Conservation (phyloP, 2,113 vertebrate genomes). For the Sylvicapra grimmia region DNA sequence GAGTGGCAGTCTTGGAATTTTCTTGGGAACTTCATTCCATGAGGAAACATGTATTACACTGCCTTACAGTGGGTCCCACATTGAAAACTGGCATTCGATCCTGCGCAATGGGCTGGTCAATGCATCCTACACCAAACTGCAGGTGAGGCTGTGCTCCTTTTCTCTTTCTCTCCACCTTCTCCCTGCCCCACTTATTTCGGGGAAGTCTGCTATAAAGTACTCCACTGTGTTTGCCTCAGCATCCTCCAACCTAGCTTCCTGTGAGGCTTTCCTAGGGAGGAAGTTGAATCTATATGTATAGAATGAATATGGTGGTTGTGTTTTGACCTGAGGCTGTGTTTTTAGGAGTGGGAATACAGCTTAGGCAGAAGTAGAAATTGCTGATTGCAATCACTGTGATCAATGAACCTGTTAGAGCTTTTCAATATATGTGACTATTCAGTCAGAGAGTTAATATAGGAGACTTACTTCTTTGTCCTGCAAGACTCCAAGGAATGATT, state of each 20-base stretch:
- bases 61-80: constrained; percentile 94
- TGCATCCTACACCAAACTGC: constrained; percentile 99
- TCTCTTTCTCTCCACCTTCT: neutral
- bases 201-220: neutral
- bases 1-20: neutral
- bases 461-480: neutral
- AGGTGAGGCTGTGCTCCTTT: constrained; percentile 84
- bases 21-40: neutral
- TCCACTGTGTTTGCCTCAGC: neutral
- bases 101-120: constrained; percentile 99
- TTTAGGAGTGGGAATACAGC: neutral
- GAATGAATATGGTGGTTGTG: neutral
- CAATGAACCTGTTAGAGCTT: neutral
- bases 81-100: constrained; percentile 99
- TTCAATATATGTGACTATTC: neutral
- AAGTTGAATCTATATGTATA: neutral
- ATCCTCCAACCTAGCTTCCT: neutral
- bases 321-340: neutral
- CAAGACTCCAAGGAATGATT: neutral
- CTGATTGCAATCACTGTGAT: neutral
- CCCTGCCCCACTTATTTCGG: neutral
- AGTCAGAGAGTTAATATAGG: neutral
- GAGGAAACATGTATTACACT: constrained; percentile 9
- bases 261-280: neutral
- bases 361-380: neutral